Base-by-base conservation (phyloP, 2,888 invertebrate genomes). In the Erebia epiphron region DNA sequence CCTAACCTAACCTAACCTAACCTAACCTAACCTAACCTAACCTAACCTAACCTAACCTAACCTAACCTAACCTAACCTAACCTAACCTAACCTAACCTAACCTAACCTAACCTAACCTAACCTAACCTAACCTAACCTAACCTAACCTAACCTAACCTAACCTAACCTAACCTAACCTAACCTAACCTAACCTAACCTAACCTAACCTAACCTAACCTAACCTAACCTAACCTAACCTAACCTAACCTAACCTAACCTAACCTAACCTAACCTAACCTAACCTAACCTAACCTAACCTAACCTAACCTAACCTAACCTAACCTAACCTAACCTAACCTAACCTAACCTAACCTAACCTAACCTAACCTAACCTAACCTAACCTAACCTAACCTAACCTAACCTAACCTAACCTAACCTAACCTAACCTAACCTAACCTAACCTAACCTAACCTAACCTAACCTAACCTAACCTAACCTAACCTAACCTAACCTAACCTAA, bases 231-330 rank as follows among this genome's bases (percentile, higher is more conserved):
- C 70, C 70, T 67, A 57, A 57, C 57, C 57, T 26, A 57, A 57
- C 57, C 57, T 26, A 57, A 57, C 57, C 70, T 65, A 65, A 73
- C 67, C 73, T 68, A 69, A 73, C 71, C 70, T 68, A 73, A 73
- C 73, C 73, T 66, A 73, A 70, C 71, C 73, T 64, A 71, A 70
- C 71, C 73, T 69, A 73, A 73, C 73, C 73, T 69, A 72, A 72
- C 69, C 70, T 65, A 73, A 67, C 70, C 57, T 72, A 74, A 75
- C 75, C 75, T 73, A 75, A 73, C 72, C 74, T 71, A 73, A 74
- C 76, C 72, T 72, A 75, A 74, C 74, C 74, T 72, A 75, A 75
- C 75, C 75, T 74, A 74, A 75, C 75, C 75, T 73, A 75, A 75
- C 75, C 75, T 74, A 73, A 73, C 73, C 74, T 70, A 75, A 76